Base-by-base conservation (phyloP, 2,888 invertebrate genomes). In the Luperina nickerlii region DNA sequence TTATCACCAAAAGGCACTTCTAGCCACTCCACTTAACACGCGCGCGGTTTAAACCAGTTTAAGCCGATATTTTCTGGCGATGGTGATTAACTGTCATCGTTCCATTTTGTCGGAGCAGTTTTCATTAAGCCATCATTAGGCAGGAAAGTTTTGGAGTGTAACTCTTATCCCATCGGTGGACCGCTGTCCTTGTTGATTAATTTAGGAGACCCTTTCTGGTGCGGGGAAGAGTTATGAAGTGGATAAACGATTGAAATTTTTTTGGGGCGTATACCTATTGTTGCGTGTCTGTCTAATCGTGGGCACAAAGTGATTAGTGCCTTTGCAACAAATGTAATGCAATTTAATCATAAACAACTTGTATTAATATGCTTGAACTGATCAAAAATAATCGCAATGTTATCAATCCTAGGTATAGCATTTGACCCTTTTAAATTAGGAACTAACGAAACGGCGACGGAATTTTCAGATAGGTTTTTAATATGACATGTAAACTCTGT, bases 41-140 rank as follows among this genome's bases (percentile, higher is more conserved):
- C 51, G 7, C 15, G 57, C 27, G 57, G 73, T 67, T 51, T 8
- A 48, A 57, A 66, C 57, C 76, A 62, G 72, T 78, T 77, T 82
- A 72, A 83, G 78, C 71, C 69, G 84, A 82, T 89, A 86, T 87
- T 84, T 86, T 82, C 89, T 54, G 54, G 67, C 32, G 51, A 60
- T 73, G 54, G 83, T 86, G 85, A 87, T 87, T 82, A 89, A 89
- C 84, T 78, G 85, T 85, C 89, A 89, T 82, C 85, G 78, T 81
- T 83, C 76, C 81, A 82, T 88, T 89, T 85, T 81, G 82, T 83
- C 83, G 87, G 81, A 90, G 90, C 92, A 93, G 94, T 95, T 95
- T 95, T 94, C 95, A 95, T 94, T 93, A 94, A 94, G 92, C 94
- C 92, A 91, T 94, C 95, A 94, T 95, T 95, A 95, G 88, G 71